Evolutionary conservation across 2,888 invertebrate species (phyloP), one percentile per base, ranked within the genome.

Genomic region (Calliscelio sp.): DNA sequence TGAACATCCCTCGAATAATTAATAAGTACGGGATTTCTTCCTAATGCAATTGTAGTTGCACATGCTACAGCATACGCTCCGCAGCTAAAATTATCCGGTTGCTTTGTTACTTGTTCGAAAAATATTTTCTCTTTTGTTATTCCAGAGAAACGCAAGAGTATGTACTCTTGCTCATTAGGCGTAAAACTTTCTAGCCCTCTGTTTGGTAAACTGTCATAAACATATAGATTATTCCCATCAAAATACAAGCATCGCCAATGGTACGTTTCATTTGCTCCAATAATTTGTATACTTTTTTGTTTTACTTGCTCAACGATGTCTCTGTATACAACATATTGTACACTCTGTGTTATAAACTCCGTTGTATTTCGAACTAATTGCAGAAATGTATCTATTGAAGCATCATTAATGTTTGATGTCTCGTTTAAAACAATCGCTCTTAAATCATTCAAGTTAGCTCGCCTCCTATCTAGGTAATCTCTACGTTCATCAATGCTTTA

Each of bases 181-280:
- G n/a, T 35, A n/a, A 41, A 41, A 11, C n/a, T n/a, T 0, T 41
- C 1, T 6, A n/a, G n/a, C 11, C 41, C 41, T n/a, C n/a, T 41
- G 70, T 70, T 59, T 84, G 73, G n/a, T 24, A 87, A 49, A 66
- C 86, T 86, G 24, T 86, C 87, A 32, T 61, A 61, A 1, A 61
- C 80, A 80, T 11, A 25, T 8, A 88, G 16, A 28, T 38, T 53
- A n/a, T 46, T 6, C 8, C 84, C 79, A 71, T 87, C 80, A 44
- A 61, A 86, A 44, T 68, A 78, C 20, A 85, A 18, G 38, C 85
- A 85, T 8, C 82, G 55, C 88, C 86, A 87, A 66, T 87, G 87
- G 2, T n/a, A n/a, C n/a, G n/a, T n/a, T n/a, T 44, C 16, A 8
- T 41, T 41, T 32, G n/a, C 77, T 41, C 87, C 87, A 24, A 86